Evolutionary conservation across 2,888 invertebrate genomes (phyloP).

Genomic region (Eupeodes luniger): DNA sequence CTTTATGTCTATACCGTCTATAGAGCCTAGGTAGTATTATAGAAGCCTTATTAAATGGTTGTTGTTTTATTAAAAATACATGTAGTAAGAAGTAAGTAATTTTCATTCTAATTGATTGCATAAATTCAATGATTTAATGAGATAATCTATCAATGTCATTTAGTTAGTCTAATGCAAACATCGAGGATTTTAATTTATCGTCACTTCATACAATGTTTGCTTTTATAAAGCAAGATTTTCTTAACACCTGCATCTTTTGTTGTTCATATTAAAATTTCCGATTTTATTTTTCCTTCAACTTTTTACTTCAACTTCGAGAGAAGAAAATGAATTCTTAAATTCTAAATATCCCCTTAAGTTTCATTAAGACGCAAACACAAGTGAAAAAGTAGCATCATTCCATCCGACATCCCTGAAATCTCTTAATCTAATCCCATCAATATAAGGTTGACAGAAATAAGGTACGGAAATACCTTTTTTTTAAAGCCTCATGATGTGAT

Average conservation of each 20-base stretch:
- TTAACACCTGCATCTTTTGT: not conserved
- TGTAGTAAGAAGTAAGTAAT: slow-evolving; percentile 10
- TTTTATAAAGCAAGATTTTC: slow-evolving; percentile 1
- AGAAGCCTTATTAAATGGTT: slow-evolving; percentile 21
- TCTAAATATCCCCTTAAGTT: not conserved
- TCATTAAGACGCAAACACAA: not conserved
- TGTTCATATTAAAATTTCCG: not conserved
- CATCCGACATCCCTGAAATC: not conserved
- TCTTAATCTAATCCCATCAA: slow-evolving; percentile 17
- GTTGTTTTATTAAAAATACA: not conserved
- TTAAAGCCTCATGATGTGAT: slow-evolving; percentile 24
- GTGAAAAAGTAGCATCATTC: not conserved
- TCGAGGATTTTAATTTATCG: not conserved
- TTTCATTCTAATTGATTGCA: slow-evolving; percentile 61
- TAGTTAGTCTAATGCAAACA: not conserved
- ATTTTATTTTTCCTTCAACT: not conserved
- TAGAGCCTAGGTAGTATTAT: not conserved
- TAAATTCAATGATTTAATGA: slow-evolving; percentile 61
- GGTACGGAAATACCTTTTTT: slow-evolving; percentile 14
- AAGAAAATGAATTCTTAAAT: not conserved
- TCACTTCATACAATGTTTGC: not conserved
- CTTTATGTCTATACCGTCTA: too few species aligned
- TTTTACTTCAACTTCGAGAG: not conserved
- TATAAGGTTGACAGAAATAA: slow-evolving; percentile 14
- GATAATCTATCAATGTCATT: slow-evolving; percentile 56